A percentile compares a stretch with the other conserved stretches of the same genome.
These are phyloP conservation scores for Sebastes reedi DNA, from an alignment of 2,797 vertebrate genomes.

Conservation along the genomic window DNA sequence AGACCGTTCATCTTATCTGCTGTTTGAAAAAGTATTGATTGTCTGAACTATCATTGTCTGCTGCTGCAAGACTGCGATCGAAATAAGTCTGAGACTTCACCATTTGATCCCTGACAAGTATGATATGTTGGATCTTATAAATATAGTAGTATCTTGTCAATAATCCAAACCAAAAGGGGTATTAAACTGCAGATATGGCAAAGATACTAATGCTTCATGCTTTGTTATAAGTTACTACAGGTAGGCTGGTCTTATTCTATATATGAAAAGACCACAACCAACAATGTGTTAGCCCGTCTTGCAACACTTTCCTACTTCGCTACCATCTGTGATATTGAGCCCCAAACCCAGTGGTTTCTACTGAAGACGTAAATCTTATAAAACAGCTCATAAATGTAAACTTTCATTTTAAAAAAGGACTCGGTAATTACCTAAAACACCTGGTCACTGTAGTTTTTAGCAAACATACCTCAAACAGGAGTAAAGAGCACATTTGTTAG, in stretches of 20 bases:
- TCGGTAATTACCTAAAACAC: not conserved
- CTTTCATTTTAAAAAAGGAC: not conserved
- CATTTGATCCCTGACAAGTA: not conserved
- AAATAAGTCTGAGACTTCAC: not conserved
- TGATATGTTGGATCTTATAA: not conserved
- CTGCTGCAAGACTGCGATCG: not conserved
- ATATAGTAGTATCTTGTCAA: not conserved
- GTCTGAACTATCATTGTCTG: not conserved
- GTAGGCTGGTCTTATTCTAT: not conserved
- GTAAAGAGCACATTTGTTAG: rapidly evolving
- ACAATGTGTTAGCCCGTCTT: not conserved
- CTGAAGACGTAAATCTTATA: not conserved
- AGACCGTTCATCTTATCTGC: not conserved
- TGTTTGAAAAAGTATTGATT: not conserved
- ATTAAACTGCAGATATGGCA: not conserved
- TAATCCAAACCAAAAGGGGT: not conserved
- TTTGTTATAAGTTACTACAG: not conserved
- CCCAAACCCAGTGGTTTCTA: not conserved
- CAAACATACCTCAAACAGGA: not conserved
- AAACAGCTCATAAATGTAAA: not conserved
- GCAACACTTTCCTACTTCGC: not conserved
- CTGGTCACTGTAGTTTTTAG: not conserved
- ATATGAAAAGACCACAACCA: not conserved
- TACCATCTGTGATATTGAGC: not conserved
- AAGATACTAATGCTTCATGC: not conserved